phyloP scores from a whole-genome alignment of 2,888 invertebrate species.

The Pemphredon lugubris region DNA sequence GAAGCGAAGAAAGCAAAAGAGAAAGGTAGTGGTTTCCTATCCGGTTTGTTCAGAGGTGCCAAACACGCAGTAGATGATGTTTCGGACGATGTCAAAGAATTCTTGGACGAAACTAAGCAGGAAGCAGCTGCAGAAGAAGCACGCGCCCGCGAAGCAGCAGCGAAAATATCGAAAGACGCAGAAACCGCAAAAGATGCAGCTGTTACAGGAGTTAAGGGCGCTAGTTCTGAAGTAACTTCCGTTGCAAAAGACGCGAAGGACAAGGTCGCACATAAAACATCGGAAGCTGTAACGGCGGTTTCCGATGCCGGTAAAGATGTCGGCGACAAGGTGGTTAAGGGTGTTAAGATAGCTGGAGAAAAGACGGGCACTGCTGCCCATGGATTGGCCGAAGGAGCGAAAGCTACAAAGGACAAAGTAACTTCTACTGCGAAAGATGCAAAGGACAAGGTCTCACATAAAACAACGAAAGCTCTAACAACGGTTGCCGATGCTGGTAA shows the following conservation, averaged over 20 bases:
- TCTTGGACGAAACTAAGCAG: constrained; percentile 66
- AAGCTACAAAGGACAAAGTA: constrained; percentile 48
- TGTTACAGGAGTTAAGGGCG: constrained; percentile 42
- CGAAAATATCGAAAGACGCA: not conserved
- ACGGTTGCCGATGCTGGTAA: constrained; percentile 13
- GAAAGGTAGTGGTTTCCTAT: constrained; percentile 26
- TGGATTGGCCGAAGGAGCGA: constrained; percentile 42
- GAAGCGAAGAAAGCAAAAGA: constrained; percentile 79
- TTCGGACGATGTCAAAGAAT: constrained; percentile 76
- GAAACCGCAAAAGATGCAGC: constrained; percentile 10
- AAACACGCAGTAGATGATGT: constrained; percentile 76
- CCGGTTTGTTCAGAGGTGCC: constrained; percentile 24
- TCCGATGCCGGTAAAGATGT: constrained; percentile 77
- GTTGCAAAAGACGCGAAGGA: constrained; percentile 43
- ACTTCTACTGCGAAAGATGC: constrained; percentile 38
- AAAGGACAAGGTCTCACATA: constrained; percentile 40
- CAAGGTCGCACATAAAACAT: constrained; percentile 16
- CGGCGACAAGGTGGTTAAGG: constrained; percentile 59
- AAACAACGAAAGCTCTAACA: constrained; percentile 61
- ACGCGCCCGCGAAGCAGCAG: not conserved
- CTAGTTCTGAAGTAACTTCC: too few species aligned
- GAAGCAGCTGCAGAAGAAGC: constrained; percentile 80
- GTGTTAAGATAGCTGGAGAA: constrained; percentile 35
- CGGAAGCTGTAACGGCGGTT: constrained; percentile 73
- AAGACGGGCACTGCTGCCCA: constrained; percentile 30